Evolutionary conservation across 2,113 vertebrate species (phyloP).

Genomic region (Arothron firmamentum): DNA sequence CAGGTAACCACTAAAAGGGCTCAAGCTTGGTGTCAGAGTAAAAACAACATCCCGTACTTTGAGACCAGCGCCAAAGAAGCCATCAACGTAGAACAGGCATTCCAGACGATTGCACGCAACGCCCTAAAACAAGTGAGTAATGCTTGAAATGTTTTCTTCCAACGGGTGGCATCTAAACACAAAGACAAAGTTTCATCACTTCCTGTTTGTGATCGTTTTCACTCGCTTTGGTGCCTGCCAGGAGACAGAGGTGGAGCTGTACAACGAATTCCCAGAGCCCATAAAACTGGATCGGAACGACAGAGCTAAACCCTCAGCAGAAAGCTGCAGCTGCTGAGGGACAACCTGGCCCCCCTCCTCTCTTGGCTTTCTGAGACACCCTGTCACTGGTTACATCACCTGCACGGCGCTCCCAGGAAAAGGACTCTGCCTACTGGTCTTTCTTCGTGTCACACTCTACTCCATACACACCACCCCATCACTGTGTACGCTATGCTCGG

Average conservation of each 20-base stretch:
- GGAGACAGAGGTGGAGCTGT: constrained; percentile 98
- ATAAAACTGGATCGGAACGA: constrained; percentile 97
- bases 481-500: constrained; percentile 51
- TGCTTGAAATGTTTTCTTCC: neutral
- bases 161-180: too few species aligned
- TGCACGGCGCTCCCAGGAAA: constrained; percentile 71
- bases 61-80: constrained; percentile 99
- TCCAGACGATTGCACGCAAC: constrained; percentile 98
- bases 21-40: constrained; percentile 99
- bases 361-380: constrained; percentile 59
- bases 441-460: constrained; percentile 49
- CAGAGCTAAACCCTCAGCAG: constrained; percentile 85
- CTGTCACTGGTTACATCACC: constrained; percentile 44
- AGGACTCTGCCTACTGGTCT: constrained; percentile 46
- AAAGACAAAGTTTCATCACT: neutral
- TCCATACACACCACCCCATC: constrained; percentile 39
- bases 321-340: constrained; percentile 95
- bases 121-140: constrained; percentile 93
- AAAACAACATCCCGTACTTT: constrained; percentile 99
- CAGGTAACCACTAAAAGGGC: constrained; percentile 97
- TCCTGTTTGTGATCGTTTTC: neutral
- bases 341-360: constrained; percentile 77
- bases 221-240: constrained; percentile 41
- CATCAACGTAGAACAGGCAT: constrained; percentile 98
- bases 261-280: constrained; percentile 97